A percentile compares a stretch with the other conserved stretches of the same genome.
These are phyloP conservation scores for Cloeon dipterum DNA, from an alignment of 2,888 invertebrate genomes.

Conservation along the genomic window DNA sequence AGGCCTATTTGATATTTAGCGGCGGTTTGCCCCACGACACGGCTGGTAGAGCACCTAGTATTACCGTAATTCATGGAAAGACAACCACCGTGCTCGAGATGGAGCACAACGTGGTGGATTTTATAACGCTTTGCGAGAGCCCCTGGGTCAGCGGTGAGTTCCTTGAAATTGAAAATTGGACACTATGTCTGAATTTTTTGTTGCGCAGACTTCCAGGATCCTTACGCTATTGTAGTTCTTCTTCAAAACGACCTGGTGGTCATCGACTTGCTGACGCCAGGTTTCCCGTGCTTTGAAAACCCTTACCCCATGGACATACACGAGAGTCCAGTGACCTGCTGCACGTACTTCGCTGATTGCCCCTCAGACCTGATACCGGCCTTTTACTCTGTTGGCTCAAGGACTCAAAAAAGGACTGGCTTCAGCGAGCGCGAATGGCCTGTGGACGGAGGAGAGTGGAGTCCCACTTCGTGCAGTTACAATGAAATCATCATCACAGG, in stretches of 20 bases:
- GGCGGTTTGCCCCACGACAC: constrained; percentile 86
- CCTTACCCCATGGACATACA: constrained; percentile 99
- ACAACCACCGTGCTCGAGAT: constrained; percentile 95
- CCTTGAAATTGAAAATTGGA: background rate
- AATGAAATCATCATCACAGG: constrained; percentile 98
- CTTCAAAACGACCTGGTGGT: constrained; percentile 95
- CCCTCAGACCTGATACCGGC: constrained; percentile 95
- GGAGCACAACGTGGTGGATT: constrained; percentile 96
- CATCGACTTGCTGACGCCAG: constrained; percentile 82
- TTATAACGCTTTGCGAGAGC: constrained; percentile 85
- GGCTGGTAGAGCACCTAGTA: constrained; percentile 72
- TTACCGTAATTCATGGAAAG: constrained; percentile 91
- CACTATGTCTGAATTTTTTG: constrained; percentile 4
- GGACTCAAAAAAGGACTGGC: constrained; percentile 47
- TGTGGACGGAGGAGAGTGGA: constrained; percentile 89
- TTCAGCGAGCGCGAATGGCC: constrained; percentile 93
- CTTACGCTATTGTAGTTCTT: constrained; percentile 91
- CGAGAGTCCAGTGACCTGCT: constrained; percentile 94
- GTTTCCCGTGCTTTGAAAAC: constrained; percentile 97
- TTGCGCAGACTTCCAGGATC: constrained; percentile 73
- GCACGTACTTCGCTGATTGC: constrained; percentile 92
- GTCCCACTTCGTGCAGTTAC: constrained; percentile 86
- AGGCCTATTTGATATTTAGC: constrained; percentile 89
- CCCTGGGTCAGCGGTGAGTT: constrained; percentile 72
- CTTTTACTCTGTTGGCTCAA: constrained; percentile 79